Conservation (phyloP, 2,797 vertebrate genomes). For the Hafferia zeledoni region DNA sequence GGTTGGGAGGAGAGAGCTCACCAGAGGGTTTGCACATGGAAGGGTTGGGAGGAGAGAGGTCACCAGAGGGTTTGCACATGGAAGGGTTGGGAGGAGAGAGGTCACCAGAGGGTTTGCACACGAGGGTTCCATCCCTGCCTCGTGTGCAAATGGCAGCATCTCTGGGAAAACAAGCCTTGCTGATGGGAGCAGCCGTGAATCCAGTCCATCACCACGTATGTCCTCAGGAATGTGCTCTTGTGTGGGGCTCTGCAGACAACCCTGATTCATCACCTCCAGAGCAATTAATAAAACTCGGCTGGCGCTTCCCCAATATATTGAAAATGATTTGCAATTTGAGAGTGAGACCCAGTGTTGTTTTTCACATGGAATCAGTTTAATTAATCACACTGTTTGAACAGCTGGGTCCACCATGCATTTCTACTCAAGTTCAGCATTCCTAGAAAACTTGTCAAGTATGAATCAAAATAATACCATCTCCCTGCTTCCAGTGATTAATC, state of each 20-base stretch:
- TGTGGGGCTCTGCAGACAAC: constrained; percentile 62
- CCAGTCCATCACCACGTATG: constrained; percentile 43
- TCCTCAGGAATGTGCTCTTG: constrained; percentile 56
- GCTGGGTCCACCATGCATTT: constrained; percentile 86
- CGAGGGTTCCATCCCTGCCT: not conserved
- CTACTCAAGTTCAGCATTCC: constrained; percentile 77
- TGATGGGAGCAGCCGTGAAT: not conserved
- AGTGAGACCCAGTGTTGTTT: constrained; percentile 83
- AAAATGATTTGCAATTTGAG: constrained; percentile 81
- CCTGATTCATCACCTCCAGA: constrained; percentile 73
- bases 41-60: not conserved
- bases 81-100: not conserved
- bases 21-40: not conserved
- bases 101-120: not conserved
- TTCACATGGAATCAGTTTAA: constrained; percentile 98
- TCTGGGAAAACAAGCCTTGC: not conserved
- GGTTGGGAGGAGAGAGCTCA: not conserved
- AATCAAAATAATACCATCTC: constrained; percentile 84
- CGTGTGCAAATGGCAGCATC: constrained; percentile 20
- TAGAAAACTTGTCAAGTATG: constrained; percentile 81
- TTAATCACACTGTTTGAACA: constrained; percentile 99
- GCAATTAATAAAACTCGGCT: constrained; percentile 70
- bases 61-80: not conserved
- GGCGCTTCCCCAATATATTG: constrained; percentile 71
- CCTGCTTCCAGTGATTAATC: constrained; percentile 73